These are phyloP conservation scores for Xestia rhomboidea DNA, from an alignment of 2,888 invertebrate genomes.

Conservation along the genomic window DNA sequence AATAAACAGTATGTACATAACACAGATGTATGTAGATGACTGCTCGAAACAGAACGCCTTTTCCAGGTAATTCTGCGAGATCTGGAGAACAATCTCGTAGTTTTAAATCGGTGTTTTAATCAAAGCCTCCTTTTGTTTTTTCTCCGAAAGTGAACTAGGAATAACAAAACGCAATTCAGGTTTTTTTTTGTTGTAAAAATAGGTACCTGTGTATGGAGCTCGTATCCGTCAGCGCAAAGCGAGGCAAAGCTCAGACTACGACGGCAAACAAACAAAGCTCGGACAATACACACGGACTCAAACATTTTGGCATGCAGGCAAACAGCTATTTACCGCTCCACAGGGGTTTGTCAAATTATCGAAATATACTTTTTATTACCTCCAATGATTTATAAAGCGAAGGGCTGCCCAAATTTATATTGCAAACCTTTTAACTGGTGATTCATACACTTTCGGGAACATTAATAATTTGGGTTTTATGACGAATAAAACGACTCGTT, in stretches of 20 bases:
- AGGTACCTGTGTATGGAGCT: background rate
- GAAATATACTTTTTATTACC: constrained; percentile 61
- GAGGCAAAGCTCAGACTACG: constrained; percentile 31
- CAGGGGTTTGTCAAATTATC: constrained; percentile 65
- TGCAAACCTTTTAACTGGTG: constrained; percentile 63
- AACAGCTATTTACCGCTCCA: constrained; percentile 54
- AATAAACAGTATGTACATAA: constrained; percentile 4
- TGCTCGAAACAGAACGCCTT: background rate
- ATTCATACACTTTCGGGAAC: constrained; percentile 61
- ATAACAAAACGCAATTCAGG: constrained; percentile 23
- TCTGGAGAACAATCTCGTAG: background rate
- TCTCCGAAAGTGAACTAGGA: constrained; percentile 10
- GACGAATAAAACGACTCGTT: constrained; percentile 57
- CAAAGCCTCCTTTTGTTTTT: constrained; percentile 13
- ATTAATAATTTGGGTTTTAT: constrained; percentile 64
- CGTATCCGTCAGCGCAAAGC: constrained; percentile 17
- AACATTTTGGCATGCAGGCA: constrained; percentile 36
- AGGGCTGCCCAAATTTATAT: constrained; percentile 56
- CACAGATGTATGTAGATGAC: background rate
- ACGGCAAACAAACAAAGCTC: constrained; percentile 36
- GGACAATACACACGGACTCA: constrained; percentile 45
- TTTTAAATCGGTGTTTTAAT: constrained; percentile 25
- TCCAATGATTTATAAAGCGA: constrained; percentile 58
- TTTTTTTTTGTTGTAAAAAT: constrained; percentile 26
- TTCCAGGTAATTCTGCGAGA: background rate